phyloP scores from a whole-genome alignment of 2,797 vertebrate genomes.

The Bradypus variegatus region DNA sequence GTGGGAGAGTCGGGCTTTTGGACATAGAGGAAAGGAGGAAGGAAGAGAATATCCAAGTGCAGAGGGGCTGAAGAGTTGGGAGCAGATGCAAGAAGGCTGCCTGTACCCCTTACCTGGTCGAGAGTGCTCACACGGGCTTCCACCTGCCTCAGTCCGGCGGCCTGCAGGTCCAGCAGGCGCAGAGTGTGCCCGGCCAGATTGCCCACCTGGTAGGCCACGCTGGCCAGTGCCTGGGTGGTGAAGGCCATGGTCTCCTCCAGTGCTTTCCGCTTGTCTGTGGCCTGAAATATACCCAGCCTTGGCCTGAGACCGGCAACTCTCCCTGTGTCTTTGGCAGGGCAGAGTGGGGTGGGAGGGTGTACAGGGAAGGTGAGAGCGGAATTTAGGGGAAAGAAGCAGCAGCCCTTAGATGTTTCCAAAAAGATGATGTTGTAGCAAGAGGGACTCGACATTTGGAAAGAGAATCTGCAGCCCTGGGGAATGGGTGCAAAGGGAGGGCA shows the following conservation, averaged over 20 bases:
- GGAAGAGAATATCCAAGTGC: neutral
- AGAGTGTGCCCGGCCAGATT: slow-evolving; percentile 79
- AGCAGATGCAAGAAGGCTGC: neutral
- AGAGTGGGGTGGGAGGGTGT: neutral
- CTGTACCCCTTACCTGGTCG: slow-evolving; percentile 76
- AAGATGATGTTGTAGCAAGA: neutral
- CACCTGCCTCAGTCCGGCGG: slow-evolving; percentile 75
- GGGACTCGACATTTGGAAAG: neutral
- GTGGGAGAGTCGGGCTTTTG: neutral
- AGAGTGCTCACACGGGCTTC: slow-evolving; percentile 81
- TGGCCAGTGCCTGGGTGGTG: slow-evolving; percentile 89
- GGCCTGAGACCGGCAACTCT: neutral
- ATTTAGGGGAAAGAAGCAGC: neutral
- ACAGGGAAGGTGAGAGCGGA: neutral
- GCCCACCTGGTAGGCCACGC: slow-evolving; percentile 89
- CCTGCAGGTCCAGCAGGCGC: slow-evolving; percentile 83
- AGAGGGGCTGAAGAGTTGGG: neutral
- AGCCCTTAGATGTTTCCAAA: neutral
- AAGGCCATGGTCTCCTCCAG: slow-evolving; percentile 88
- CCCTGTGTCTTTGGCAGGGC: neutral
- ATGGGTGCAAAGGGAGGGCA: too few relatives aligned
- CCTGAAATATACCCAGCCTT: slow-evolving; percentile 70
- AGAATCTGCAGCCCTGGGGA: neutral
- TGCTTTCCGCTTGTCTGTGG: slow-evolving; percentile 79
- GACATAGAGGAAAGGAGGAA: neutral